These are phyloP conservation scores for Habroteleia sp. DNA, from an alignment of 2,888 invertebrate species.

Conservation along the genomic window DNA sequence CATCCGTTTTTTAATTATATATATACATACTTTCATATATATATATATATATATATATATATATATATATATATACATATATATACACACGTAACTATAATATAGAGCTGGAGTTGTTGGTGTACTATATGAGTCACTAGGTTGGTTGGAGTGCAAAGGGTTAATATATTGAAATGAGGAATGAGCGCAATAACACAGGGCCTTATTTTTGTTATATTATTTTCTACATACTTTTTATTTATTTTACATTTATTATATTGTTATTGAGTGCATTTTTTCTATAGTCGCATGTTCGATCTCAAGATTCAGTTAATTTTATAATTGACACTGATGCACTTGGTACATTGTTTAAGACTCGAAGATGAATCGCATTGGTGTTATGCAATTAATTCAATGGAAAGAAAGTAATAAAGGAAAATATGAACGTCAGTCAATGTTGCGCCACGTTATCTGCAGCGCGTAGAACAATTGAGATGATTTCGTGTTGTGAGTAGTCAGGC, in stretches of 20 bases:
- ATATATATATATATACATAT: too few relatives aligned
- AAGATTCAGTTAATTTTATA: too few relatives aligned
- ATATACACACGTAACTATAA: too few relatives aligned
- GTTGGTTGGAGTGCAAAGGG: too few relatives aligned
- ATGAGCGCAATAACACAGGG: slow-evolving; percentile 6
- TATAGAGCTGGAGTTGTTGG: too few relatives aligned
- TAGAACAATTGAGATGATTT: slow-evolving; percentile 72
- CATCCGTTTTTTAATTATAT: too few relatives aligned
- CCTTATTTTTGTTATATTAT: not conserved
- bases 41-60: too few relatives aligned
- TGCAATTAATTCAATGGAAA: too few relatives aligned
- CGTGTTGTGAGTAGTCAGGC: slow-evolving; percentile 70
- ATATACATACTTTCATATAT: too few relatives aligned
- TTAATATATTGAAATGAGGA: not conserved
- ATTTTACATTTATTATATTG: not conserved
- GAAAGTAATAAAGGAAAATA: slow-evolving; percentile 18
- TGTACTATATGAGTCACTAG: too few relatives aligned
- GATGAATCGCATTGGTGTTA: not conserved
- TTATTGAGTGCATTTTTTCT: not conserved
- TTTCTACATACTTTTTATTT: not conserved
- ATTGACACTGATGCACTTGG: too few relatives aligned
- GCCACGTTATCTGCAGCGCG: slow-evolving; percentile 78
- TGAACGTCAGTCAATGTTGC: slow-evolving; percentile 71
- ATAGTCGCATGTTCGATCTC: not conserved
- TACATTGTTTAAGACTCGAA: too few relatives aligned